These are phyloP conservation scores for Tetranychus urticae DNA, from an alignment of 1,140 invertebrate genomes.

Conservation along the genomic window DNA sequence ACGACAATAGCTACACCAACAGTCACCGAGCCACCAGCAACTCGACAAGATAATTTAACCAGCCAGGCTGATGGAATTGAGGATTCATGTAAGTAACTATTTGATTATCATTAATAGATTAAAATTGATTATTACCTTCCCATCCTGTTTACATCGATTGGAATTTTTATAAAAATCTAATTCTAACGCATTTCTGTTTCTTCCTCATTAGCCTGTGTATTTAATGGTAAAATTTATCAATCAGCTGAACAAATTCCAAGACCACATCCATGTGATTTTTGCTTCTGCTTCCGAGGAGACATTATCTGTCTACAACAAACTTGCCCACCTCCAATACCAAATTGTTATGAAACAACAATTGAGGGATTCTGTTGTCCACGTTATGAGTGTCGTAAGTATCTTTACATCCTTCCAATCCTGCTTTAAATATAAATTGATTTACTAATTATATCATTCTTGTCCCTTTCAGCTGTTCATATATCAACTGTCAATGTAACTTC, in stretches of 20 bases:
- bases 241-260: constrained; percentile 80
- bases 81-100: neutral
- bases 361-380: constrained; percentile 78
- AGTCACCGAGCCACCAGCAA: too few species aligned
- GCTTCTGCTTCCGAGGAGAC: constrained; percentile 81
- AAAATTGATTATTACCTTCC: too few species aligned
- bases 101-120: neutral
- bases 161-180: neutral
- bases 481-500: neutral
- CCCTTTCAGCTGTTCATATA: constrained; percentile 2
- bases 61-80: neutral
- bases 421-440: neutral
- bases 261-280: constrained; percentile 82
- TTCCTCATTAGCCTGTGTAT: constrained; percentile 40
- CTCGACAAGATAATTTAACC: too few species aligned
- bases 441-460: neutral
- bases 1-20: neutral
- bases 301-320: constrained; percentile 84
- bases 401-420: neutral
- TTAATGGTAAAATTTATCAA: constrained; percentile 69
- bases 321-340: constrained; percentile 70
- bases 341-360: constrained; percentile 70
- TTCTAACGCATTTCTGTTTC: neutral
- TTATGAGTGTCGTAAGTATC: constrained; percentile 48
- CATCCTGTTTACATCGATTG: too few species aligned